phyloP scores from a whole-genome alignment of 2,888 invertebrate genomes.

The Anoncus sp. region DNA sequence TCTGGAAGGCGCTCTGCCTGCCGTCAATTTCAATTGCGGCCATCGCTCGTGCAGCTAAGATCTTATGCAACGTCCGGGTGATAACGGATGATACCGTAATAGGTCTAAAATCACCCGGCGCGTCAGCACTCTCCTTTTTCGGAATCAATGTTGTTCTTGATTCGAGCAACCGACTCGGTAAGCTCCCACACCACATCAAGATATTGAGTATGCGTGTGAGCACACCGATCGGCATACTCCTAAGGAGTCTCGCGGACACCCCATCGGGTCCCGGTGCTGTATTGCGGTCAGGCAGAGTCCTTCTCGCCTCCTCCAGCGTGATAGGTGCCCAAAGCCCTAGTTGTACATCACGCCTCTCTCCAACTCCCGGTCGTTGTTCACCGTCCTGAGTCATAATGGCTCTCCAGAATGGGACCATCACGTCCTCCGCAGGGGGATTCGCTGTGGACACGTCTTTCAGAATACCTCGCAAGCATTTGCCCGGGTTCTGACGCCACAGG shows the following conservation, averaged over 20 bases:
- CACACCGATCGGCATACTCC: constrained; percentile 36
- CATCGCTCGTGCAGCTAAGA: constrained; percentile 48
- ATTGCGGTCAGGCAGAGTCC: too few relatives aligned
- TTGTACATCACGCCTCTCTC: too few relatives aligned
- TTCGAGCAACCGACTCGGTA: constrained; percentile 46
- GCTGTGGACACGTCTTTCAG: too few relatives aligned
- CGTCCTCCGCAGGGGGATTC: too few relatives aligned
- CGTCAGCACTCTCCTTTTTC: constrained; percentile 51
- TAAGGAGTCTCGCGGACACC: constrained; percentile 38
- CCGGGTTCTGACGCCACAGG: too few relatives aligned
- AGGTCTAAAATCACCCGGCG: constrained; percentile 64
- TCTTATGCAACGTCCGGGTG: constrained; percentile 53
- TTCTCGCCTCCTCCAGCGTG: constrained; percentile 38
- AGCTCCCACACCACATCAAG: constrained; percentile 48
- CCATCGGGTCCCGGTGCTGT: constrained; percentile 66
- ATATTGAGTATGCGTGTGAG: constrained; percentile 61
- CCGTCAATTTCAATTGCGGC: constrained; percentile 27
- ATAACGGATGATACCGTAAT: constrained; percentile 64
- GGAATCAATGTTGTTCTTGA: constrained; percentile 65
- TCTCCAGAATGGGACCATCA: too few relatives aligned
- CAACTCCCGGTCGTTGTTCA: too few relatives aligned
- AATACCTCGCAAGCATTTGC: too few relatives aligned
- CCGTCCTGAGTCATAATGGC: too few relatives aligned
- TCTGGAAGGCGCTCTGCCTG: constrained; percentile 63
- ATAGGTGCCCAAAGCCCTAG: constrained; percentile 57